Conservation (phyloP, 1,140 invertebrate genomes). For the Magallana ariakensis region DNA sequence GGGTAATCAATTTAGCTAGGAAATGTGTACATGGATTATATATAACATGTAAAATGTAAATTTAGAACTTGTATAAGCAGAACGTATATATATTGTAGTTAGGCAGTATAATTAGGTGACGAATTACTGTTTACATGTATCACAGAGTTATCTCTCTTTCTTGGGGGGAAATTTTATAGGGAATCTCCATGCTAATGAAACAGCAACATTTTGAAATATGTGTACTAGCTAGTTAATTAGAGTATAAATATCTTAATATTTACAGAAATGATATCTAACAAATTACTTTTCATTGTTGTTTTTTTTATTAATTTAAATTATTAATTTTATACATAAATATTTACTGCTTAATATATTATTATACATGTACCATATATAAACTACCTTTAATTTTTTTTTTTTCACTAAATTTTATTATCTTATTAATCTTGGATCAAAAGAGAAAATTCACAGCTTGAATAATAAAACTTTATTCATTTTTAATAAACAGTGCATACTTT, state of each 20-base stretch:
- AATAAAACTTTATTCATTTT: background rate
- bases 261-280: background rate
- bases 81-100: background rate
- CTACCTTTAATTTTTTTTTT: background rate
- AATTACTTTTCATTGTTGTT: background rate
- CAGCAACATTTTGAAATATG: background rate
- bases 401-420: background rate
- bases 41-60: background rate
- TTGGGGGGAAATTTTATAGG: too few relatives aligned
- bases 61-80: background rate
- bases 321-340: background rate
- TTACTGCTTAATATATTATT: constrained; percentile 24
- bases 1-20: constrained; percentile 28
- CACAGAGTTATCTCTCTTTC: too few relatives aligned
- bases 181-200: background rate
- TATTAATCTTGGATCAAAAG: background rate
- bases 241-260: background rate
- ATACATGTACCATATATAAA: background rate
- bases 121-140: too few relatives aligned
- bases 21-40: background rate
- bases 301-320: background rate
- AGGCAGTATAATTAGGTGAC: background rate
- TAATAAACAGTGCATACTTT: background rate
- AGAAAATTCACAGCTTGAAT: constrained; percentile 20
- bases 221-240: background rate